Percentiles rank a stretch among this genome's conserved stretches.
Evolutionary conservation across 2,888 invertebrate genomes (phyloP).

Genomic region (Trissolcus japonicus): DNA sequence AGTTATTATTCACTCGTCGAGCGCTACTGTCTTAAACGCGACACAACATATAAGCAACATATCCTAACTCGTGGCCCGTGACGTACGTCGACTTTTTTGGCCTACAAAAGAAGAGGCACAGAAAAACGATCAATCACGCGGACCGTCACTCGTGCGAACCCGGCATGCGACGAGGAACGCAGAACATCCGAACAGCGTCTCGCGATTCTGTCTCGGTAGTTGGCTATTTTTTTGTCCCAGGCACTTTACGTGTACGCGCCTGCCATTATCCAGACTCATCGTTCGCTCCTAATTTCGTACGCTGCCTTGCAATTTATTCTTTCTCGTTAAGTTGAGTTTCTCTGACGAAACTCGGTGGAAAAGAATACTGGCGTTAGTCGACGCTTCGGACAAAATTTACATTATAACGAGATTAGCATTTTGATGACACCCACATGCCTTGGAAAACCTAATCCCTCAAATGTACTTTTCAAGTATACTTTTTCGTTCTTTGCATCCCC

Average conservation of each 20-base stretch:
- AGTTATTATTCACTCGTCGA: slow-evolving; percentile 12
- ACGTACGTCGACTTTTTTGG: slow-evolving; percentile 21
- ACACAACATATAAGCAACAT: too few species aligned
- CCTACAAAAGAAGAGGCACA: slow-evolving; percentile 4
- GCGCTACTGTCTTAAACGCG: too few species aligned
- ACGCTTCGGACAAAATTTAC: slow-evolving; percentile 45
- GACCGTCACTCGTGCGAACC: slow-evolving; percentile 23
- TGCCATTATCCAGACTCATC: slow-evolving; percentile 49
- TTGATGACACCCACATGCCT: slow-evolving; percentile 36
- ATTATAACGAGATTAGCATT: slow-evolving; percentile 56
- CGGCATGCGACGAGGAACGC: slow-evolving; percentile 37
- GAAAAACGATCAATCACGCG: slow-evolving; percentile 35
- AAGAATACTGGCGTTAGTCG: slow-evolving; percentile 38
- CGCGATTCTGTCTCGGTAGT: slow-evolving; percentile 23
- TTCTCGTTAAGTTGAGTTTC: slow-evolving; percentile 40
- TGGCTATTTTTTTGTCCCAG: slow-evolving; percentile 24
- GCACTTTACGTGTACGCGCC: slow-evolving; percentile 26
- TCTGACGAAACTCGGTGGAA: slow-evolving; percentile 37
- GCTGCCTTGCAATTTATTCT: slow-evolving; percentile 48
- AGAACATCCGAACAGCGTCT: slow-evolving; percentile 44
- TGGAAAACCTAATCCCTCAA: slow-evolving; percentile 41
- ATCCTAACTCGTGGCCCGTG: too few species aligned
- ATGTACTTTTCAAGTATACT: slow-evolving; percentile 24
- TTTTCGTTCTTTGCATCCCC: slow-evolving; percentile 1
- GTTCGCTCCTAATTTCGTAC: slow-evolving; percentile 51